These are phyloP conservation scores for Neodiprion lecontei DNA, from an alignment of 1,140 invertebrate genomes.

Conservation along the genomic window DNA sequence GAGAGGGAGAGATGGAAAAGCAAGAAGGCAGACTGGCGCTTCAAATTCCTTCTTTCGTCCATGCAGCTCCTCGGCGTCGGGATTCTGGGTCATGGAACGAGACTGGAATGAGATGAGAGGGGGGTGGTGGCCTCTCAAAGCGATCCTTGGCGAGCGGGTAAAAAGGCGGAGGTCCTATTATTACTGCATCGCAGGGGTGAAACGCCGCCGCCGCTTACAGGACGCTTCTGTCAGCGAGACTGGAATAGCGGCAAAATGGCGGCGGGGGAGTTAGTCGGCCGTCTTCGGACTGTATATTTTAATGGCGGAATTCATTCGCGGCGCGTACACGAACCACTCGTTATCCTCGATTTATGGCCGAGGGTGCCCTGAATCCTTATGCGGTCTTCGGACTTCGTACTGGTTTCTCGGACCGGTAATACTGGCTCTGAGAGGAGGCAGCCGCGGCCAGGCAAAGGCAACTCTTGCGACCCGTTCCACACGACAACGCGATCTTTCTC, in stretches of 20 bases:
- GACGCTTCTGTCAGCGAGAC: no score
- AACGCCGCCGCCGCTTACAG: neutral
- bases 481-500: neutral
- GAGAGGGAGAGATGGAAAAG: no score
- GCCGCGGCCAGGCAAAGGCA: no score
- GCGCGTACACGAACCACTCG: constrained; percentile 41
- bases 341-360: constrained; percentile 50
- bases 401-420: constrained; percentile 1
- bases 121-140: no score
- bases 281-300: constrained; percentile 26
- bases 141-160: no score
- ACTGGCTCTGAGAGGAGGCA: neutral
- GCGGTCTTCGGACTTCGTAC: constrained; percentile 27
- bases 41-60: neutral
- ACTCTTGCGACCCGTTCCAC: neutral
- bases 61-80: no score
- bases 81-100: no score
- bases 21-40: neutral
- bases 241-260: constrained; percentile 23
- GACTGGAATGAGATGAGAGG: no score
- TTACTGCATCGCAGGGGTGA: no score
- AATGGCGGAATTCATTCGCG: constrained; percentile 39
- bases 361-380: constrained; percentile 46
- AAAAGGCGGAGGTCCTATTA: no score
- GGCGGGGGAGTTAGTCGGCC: constrained; percentile 23